Evolutionary conservation across 35 echinoderm and acorn worm genomes (phyloP), one percentile per base, ranked within the genome.

Genomic region (Nesometra sesokonis): DNA sequence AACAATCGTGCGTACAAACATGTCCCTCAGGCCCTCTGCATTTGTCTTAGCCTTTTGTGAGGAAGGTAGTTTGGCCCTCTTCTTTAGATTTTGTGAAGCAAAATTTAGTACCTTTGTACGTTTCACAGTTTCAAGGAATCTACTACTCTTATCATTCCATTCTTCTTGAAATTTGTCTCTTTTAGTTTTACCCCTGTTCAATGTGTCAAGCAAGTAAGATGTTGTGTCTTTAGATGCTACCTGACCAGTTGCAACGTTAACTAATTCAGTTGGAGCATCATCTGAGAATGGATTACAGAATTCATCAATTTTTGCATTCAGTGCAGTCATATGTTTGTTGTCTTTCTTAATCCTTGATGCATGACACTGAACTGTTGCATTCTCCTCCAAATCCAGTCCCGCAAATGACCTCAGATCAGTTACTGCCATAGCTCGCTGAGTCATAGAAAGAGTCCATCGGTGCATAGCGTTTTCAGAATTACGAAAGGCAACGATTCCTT

Each of bases 41-140:
- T 91, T 87, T 82, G 27, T 84, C 36, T 34, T 34, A 78, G 67
- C 67, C 30, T 37, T 87, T 31, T n/a, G 2, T 88, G 78, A 81
- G 35, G 78, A 13, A 29, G 31, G 15, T 23, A 30, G 34, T 84
- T 84, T 88, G 11, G 77, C 78, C 35, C 89, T 85, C 57, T 80
- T 88, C 37, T 86, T 85, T 31, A 78, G 21, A 82, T 93, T 89
- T 32, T 93, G 21, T 31, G 34, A 19, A 21, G 85, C 89, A 84
- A 93, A 93, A 77, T 93, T 93, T 32, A 88, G 27, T 32, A 94
- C 78, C 0, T 30, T 23, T 11, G 46, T 83, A 0, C 88, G 78
- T 82, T 91, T 91, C 13, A 94, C 80, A 77, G 88, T 33, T 82
- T 90, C 31, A 21, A 88, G 89, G 78, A 94, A 94, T 27, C 85